Percentiles rank a stretch among this genome's conserved stretches.
phyloP scores from a whole-genome alignment of 2,113 vertebrate genomes.

The Opisthocomus hoazin region DNA sequence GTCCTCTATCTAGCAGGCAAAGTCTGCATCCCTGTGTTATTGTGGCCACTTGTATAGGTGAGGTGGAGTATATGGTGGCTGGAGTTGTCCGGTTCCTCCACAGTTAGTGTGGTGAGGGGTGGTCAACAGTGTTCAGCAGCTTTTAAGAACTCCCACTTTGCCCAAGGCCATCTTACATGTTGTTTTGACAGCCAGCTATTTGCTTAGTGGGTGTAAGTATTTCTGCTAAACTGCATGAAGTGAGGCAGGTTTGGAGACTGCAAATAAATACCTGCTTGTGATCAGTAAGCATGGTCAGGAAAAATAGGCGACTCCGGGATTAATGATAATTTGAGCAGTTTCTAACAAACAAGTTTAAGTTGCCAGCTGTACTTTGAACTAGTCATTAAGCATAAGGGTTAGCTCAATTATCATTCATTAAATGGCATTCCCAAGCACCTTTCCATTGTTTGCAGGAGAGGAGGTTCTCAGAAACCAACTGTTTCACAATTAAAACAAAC shows the following conservation, averaged over 20 bases:
- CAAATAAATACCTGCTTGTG: neutral
- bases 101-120: neutral
- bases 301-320: neutral
- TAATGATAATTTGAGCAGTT: neutral
- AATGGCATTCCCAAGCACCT: neutral
- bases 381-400: neutral
- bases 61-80: neutral
- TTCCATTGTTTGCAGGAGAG: neutral
- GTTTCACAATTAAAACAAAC: neutral
- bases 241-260: neutral
- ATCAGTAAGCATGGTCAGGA: neutral
- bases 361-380: neutral
- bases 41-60: fast-evolving
- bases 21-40: fast-evolving
- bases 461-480: neutral
- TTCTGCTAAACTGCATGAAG: neutral
- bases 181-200: neutral
- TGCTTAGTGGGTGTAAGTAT: neutral
- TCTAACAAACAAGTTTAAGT: neutral
- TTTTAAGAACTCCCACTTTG: neutral
- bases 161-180: fast-evolving
- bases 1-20: neutral
- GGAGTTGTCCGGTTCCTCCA: neutral
- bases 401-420: neutral
- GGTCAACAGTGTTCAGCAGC: neutral